These are phyloP conservation scores for Athripsodes cinereus DNA, from an alignment of 2,888 invertebrate genomes.

Conservation along the genomic window DNA sequence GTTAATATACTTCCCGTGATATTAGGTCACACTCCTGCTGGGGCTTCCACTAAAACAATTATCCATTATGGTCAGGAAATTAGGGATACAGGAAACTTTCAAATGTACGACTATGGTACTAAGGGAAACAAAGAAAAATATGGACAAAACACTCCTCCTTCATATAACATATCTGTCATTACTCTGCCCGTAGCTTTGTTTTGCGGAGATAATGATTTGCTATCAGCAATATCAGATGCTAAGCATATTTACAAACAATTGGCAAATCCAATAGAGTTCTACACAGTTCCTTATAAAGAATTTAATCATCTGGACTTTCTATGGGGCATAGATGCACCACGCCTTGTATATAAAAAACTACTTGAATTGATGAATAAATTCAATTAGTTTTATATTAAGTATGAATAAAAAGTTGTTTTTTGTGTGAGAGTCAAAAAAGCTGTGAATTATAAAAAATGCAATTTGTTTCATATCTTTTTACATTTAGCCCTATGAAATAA, in stretches of 20 bases:
- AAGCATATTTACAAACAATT: slow-evolving; percentile 49
- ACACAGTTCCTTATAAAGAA: slow-evolving; percentile 53
- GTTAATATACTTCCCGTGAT: slow-evolving; percentile 61
- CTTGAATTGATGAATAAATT: slow-evolving; percentile 39
- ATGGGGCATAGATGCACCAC: slow-evolving; percentile 57
- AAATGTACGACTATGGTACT: slow-evolving; percentile 64
- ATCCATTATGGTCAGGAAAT: slow-evolving; percentile 65
- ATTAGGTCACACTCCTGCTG: slow-evolving; percentile 64
- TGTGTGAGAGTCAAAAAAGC: too few relatives aligned
- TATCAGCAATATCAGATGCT: slow-evolving; percentile 61
- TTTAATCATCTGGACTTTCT: slow-evolving; percentile 75
- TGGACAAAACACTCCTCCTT: slow-evolving; percentile 52
- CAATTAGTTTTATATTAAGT: background rate
- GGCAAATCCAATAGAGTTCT: slow-evolving; percentile 51
- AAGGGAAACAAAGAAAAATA: slow-evolving; percentile 53
- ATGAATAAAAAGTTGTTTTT: background rate
- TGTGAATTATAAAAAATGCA: too few relatives aligned
- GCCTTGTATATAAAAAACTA: slow-evolving; percentile 52
- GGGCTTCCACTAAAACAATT: slow-evolving; percentile 66
- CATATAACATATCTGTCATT: slow-evolving; percentile 56
- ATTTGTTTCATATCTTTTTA: too few relatives aligned
- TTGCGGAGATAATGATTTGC: slow-evolving; percentile 66
- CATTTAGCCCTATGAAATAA: too few relatives aligned
- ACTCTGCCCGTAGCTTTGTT: slow-evolving; percentile 60
- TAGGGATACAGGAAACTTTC: slow-evolving; percentile 49